phyloP scores from a whole-genome alignment of 2,113 vertebrate genomes.

The Gobius niger region DNA sequence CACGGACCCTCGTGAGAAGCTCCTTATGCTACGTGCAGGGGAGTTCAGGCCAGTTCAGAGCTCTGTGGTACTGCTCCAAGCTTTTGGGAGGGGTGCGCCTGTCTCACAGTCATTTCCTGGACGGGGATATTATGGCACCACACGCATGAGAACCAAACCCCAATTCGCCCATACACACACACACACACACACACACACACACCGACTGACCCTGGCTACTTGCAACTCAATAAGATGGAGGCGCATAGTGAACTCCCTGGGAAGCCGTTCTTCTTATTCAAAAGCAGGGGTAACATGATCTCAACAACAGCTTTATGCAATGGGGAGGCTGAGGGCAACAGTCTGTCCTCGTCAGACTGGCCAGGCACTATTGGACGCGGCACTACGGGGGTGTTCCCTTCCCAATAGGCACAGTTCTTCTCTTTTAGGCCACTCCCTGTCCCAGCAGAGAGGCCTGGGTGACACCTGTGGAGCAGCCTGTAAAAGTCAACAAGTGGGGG shows the following conservation, averaged over 20 bases:
- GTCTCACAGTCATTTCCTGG: constrained; percentile 72
- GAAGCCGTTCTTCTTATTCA: constrained; percentile 54
- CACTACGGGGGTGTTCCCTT: constrained; percentile 9
- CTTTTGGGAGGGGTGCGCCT: constrained; percentile 65
- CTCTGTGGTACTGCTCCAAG: constrained; percentile 62
- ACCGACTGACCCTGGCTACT: constrained; percentile 44
- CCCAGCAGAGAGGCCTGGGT: constrained; percentile 26
- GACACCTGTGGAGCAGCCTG: constrained; percentile 60
- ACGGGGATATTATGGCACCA: constrained; percentile 66
- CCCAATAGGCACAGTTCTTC: constrained; percentile 10
- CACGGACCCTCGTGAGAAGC: constrained; percentile 22
- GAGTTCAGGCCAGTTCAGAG: constrained; percentile 68
- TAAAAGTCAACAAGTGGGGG: not conserved
- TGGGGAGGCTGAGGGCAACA: constrained; percentile 37
- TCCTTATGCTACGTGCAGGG: constrained; percentile 26
- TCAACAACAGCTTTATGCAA: constrained; percentile 61
- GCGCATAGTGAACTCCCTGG: constrained; percentile 51
- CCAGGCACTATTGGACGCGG: constrained; percentile 12
- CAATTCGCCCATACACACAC: constrained; percentile 46
- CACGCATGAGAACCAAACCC: constrained; percentile 66
- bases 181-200: constrained; percentile 29
- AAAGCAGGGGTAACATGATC: constrained; percentile 58
- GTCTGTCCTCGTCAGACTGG: constrained; percentile 16
- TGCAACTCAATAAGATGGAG: constrained; percentile 49
- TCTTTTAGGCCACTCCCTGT: constrained; percentile 29